Evolutionary conservation across 2,113 vertebrate genomes (phyloP).

Genomic region (Naja naja): DNA sequence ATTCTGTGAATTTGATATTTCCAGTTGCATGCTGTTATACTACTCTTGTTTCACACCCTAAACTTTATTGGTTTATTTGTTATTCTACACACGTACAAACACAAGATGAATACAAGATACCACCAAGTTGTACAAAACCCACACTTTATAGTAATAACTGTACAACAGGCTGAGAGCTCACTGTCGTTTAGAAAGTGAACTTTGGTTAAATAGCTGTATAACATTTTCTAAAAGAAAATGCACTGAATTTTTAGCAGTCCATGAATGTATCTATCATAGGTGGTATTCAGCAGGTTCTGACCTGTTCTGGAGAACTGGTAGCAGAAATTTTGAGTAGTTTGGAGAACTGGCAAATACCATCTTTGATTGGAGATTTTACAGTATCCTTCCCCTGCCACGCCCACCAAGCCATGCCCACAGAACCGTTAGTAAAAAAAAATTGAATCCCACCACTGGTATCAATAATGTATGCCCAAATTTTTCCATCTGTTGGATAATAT

Average conservation of each 20-base stretch:
- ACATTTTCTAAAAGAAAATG: background rate
- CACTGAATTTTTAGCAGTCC: background rate
- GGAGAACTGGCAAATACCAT: too few relatives aligned
- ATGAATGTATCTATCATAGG: background rate
- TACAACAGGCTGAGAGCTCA: slow-evolving; percentile 57
- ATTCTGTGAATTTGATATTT: background rate
- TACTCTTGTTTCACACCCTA: background rate
- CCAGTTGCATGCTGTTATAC: background rate
- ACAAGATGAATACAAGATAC: slow-evolving; percentile 60
- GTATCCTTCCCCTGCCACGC: too few relatives aligned
- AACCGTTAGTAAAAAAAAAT: too few relatives aligned
- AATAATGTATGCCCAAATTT: background rate
- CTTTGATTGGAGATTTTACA: too few relatives aligned
- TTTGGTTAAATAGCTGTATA: background rate
- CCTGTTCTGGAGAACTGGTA: too few relatives aligned
- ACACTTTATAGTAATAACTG: slow-evolving; percentile 66
- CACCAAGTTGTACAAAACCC: slow-evolving; percentile 64
- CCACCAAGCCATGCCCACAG: too few relatives aligned
- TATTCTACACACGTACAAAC: slow-evolving; percentile 68
- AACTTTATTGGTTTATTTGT: slow-evolving; percentile 68
- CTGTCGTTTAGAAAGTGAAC: background rate
- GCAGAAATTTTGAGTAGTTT: too few relatives aligned
- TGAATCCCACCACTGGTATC: too few relatives aligned
- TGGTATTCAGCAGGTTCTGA: too few relatives aligned
- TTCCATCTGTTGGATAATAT: background rate